Evolutionary conservation across 2,888 invertebrate species (phyloP), one percentile per base, ranked within the genome.

Genomic region (Trissolcus japonicus): DNA sequence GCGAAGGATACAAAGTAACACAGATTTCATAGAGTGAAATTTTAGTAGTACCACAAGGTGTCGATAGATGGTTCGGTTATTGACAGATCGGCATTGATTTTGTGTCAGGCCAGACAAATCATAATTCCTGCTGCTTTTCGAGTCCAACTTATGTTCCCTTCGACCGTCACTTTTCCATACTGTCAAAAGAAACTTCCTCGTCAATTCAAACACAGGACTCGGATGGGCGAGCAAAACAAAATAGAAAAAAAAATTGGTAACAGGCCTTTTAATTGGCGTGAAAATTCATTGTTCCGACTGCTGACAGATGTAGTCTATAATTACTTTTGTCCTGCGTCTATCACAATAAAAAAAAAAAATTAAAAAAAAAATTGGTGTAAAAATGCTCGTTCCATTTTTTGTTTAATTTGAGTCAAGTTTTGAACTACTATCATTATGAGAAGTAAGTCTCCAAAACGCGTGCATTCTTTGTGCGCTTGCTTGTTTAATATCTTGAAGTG

Each of bases 21-120:
- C 41, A 50, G 50, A 35, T 61, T 35, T 35, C 55, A 41, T 62
- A 54, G 50, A 17, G 57, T 50, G 46, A 48, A 65, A 72, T 67
- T 72, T 71, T 72, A 76, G 72, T 72, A 72, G 72, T 72, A 72
- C 72, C 72, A 21, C 72, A 79, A 78, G 74, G 71, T 79, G 78
- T 76, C 74, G 71, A 73, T 76, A 73, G 66, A 69, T 74, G 74
- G 76, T 68, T 71, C 62, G 60, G 65, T 67, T 78, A 76, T 78
- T 79, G 78, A 78, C 80, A 78, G 80, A 79, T 79, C 72, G 75
- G 57, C 78, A 80, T 80, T 79, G 80, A 80, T 79, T 80, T 80
- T 76, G 57, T 72, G 78, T 74, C 79, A 74, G 60, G 16, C 40
- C 76, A 69, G 68, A 78, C 80, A 80, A 79, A 80, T 80, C 78